A percentile compares a stretch with the other conserved stretches of the same genome.
Evolutionary conservation across 2,113 vertebrate species (phyloP).

Genomic region (Elaphurus davidianus): DNA sequence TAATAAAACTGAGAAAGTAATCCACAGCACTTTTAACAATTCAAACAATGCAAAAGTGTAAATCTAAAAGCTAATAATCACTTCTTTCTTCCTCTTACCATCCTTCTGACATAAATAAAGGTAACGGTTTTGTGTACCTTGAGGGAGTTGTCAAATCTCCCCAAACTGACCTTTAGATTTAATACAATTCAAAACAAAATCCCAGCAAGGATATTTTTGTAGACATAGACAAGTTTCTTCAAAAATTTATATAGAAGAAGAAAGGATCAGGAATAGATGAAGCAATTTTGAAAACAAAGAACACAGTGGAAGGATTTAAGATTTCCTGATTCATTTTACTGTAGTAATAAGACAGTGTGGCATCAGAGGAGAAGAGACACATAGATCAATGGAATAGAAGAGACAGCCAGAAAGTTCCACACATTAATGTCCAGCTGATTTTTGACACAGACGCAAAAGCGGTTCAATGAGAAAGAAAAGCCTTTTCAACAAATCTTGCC

Average conservation of each 20-base stretch:
- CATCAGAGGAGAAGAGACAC: background rate
- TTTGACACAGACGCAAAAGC: background rate
- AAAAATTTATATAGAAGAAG: background rate
- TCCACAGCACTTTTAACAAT: background rate
- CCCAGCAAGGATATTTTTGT: background rate
- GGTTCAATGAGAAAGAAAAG: background rate
- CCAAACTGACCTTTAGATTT: background rate
- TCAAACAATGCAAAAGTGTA: background rate
- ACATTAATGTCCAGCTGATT: background rate
- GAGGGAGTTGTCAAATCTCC: background rate
- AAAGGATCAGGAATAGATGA: background rate
- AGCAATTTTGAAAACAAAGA: background rate
- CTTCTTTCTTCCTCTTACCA: background rate
- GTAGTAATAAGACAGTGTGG: background rate
- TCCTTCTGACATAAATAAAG: background rate
- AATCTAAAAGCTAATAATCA: background rate
- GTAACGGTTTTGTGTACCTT: background rate
- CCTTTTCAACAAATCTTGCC: background rate
- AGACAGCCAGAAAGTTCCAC: background rate
- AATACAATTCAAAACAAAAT: background rate
- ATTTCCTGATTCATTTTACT: background rate
- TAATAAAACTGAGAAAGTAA: background rate
- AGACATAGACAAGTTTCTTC: background rate
- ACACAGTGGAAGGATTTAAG: background rate
- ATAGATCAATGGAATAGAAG: background rate